Evolutionary conservation across 2,888 invertebrate genomes (phyloP).

Genomic region (Aporophyla nigra): DNA sequence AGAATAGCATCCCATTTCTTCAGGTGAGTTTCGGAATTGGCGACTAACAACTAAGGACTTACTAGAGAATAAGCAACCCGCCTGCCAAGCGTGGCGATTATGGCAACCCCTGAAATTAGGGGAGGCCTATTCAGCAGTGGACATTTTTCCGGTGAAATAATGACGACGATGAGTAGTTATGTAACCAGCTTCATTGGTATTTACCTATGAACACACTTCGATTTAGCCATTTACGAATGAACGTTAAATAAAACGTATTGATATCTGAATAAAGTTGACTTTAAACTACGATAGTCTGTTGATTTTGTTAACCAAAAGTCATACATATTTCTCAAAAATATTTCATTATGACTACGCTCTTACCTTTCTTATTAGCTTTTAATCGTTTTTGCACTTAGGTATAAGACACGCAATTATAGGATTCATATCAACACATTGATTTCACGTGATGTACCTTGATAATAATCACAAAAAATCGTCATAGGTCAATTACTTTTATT

Average conservation of each 20-base stretch:
- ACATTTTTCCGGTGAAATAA: too few species aligned
- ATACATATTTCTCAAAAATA: background rate
- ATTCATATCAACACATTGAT: conserved; percentile 31
- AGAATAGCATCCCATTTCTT: too few species aligned
- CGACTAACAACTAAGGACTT: too few species aligned
- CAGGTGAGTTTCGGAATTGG: too few species aligned
- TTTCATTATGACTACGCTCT: conserved; percentile 28
- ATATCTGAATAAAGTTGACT: background rate
- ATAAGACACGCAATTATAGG: conserved; percentile 14
- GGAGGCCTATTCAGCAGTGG: too few species aligned
- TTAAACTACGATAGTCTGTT: too few species aligned
- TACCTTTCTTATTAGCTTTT: conserved; percentile 33
- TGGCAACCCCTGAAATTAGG: too few species aligned
- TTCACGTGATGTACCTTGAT: conserved; percentile 26
- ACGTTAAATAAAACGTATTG: background rate
- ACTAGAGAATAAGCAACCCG: too few species aligned
- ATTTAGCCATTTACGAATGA: background rate
- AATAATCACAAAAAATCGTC: conserved; percentile 12
- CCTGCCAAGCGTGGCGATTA: too few species aligned
- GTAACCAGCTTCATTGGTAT: background rate
- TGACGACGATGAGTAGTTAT: background rate
- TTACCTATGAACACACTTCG: background rate
- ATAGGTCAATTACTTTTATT: conserved; percentile 23
- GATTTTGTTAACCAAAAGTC: background rate
- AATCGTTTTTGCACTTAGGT: conserved; percentile 44